phyloP scores from a whole-genome alignment of 2,888 invertebrate genomes.

The Amphipyra berbera region DNA sequence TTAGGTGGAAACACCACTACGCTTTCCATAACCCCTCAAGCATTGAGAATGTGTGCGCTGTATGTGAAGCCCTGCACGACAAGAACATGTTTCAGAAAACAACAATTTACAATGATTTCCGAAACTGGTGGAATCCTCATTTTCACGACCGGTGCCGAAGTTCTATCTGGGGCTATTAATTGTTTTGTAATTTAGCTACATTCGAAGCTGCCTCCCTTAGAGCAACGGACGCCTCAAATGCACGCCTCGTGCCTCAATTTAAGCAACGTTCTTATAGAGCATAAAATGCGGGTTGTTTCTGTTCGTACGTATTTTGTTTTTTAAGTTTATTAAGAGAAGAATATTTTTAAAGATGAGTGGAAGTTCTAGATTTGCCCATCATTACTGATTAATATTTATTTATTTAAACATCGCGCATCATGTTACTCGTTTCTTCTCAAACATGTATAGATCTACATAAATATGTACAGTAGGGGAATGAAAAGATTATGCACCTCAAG shows the following conservation, averaged over 20 bases:
- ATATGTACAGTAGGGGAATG: no score
- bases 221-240: constrained; percentile 9
- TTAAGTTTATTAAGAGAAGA: no score
- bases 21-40: constrained; percentile 64
- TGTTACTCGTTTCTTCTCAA: no score
- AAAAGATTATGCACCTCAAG: no score
- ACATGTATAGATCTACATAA: no score
- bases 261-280: background rate
- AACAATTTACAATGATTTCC: constrained; percentile 69
- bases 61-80: constrained; percentile 75
- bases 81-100: constrained; percentile 58
- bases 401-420: no score
- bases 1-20: constrained; percentile 74
- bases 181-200: background rate
- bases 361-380: no score
- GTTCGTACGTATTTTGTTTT: no score
- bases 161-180: no score
- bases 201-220: constrained; percentile 6
- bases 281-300: no score
- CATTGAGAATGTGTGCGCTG: constrained; percentile 70
- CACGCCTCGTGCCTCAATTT: constrained; percentile 2
- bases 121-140: constrained; percentile 77
- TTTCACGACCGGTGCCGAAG: constrained; percentile 51
- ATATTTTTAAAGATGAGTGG: no score
- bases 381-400: no score